phyloP scores from a whole-genome alignment of 2,888 invertebrate genomes.

The Tanypteryx hageni region DNA sequence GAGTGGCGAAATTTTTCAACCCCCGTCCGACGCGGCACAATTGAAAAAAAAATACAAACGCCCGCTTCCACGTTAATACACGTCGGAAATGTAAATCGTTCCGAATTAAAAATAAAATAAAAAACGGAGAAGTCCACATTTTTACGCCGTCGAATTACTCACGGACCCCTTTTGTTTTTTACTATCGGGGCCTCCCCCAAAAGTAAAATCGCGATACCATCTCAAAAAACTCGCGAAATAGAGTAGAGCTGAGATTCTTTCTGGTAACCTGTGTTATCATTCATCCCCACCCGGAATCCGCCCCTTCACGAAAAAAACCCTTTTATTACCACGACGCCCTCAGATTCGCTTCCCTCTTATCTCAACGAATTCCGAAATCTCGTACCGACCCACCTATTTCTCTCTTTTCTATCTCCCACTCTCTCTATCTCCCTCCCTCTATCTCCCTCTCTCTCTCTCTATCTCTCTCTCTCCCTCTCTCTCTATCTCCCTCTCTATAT shows the following conservation, averaged over 20 bases:
- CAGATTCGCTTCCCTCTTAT: background rate
- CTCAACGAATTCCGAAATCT: conserved; percentile 28
- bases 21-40: background rate
- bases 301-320: background rate
- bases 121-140: background rate
- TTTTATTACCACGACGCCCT: background rate
- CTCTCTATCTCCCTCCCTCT: background rate
- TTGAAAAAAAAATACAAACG: background rate
- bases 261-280: conserved; percentile 40
- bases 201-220: background rate
- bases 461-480: background rate
- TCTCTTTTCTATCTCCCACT: background rate
- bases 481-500: background rate
- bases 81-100: conserved; percentile 21
- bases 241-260: conserved; percentile 33
- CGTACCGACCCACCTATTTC: background rate
- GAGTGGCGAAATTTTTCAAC: no score
- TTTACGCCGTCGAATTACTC: conserved; percentile 20
- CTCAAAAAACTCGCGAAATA: background rate
- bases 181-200: background rate
- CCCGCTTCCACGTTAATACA: background rate
- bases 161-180: background rate
- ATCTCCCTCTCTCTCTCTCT: background rate
- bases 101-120: background rate
- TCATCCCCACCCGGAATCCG: background rate